Evolutionary conservation across 2,888 invertebrate genomes (phyloP), one percentile per base, ranked within the genome.

Genomic region (Danaus chrysippus): DNA sequence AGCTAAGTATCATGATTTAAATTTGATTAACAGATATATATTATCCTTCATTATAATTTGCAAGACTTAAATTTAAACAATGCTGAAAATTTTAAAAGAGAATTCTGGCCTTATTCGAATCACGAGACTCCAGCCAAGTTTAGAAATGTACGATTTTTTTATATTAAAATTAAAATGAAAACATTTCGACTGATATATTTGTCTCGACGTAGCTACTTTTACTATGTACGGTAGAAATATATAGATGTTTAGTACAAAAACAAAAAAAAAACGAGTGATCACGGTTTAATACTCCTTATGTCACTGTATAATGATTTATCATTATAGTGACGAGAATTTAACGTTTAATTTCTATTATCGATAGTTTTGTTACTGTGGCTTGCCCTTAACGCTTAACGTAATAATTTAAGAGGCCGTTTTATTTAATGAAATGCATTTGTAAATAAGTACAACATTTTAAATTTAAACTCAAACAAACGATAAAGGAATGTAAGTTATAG

Each of bases 231-330:
- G 80, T 83, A 87, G 86, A 74, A 80, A 82, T 74, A 76, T 75
- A 81, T 89, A 89, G 87, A 80, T 86, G 84, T 87, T 88, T 89
- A 89, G 90, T 89, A 90, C 90, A 89, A 89, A 88, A 79, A 75
- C 76, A 79, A 70, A 63, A 59, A 54, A 58, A 58, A 60, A 54
- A 65, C 61, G 65, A 70, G 70, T 68, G 69, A 70, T 69, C 71
- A 63, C 69, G 61, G 44, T 53, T 56, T 66, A 68, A 71, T 68
- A 71, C 68, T 68, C 72, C 64, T 61, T 60, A 62, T 54, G 58
- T 52, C 56, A 63, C 57, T 44, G 49, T 49, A 49, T 49, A 8
- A 17, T 49, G 23, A 34, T 34, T 42, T n/a, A 44, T 56, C 34
- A 41, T 46, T 55, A 42, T 66, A 68, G 63, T 66, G 64, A 69